phyloP scores from a whole-genome alignment of 2,888 invertebrate genomes.

The Drosophila rellima region DNA sequence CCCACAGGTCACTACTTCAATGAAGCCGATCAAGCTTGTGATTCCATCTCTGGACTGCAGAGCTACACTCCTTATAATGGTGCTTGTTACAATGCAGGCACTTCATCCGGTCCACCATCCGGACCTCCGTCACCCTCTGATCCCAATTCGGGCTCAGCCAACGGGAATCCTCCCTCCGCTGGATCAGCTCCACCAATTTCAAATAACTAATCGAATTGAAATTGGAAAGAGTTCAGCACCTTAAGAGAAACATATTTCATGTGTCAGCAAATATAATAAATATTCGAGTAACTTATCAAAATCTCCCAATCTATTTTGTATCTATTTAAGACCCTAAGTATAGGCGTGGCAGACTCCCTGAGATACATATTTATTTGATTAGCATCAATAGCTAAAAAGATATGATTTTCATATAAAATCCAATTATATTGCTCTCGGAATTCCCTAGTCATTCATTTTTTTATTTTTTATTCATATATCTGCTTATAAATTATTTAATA shows the following conservation, averaged over 20 bases:
- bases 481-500: background rate
- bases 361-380: too few species aligned
- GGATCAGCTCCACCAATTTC: background rate
- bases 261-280: background rate
- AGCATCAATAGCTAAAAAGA: too few species aligned
- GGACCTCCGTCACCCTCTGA: background rate
- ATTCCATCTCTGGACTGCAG: fast-evolving
- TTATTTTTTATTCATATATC: background rate
- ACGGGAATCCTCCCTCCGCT: background rate
- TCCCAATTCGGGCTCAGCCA: too few species aligned
- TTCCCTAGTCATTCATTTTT: too few species aligned
- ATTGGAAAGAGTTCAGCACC: too few species aligned
- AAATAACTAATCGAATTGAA: too few species aligned
- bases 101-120: background rate
- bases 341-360: too few species aligned
- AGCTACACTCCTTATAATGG: constrained; percentile 9
- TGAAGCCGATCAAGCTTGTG: constrained; percentile 48
- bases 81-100: constrained; percentile 15
- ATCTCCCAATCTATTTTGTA: background rate
- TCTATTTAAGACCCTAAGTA: too few species aligned
- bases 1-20: constrained; percentile 8
- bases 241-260: too few species aligned
- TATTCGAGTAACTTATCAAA: background rate
- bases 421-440: too few species aligned
- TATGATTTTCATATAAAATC: too few species aligned